Evolutionary conservation across 2,888 invertebrate genomes (phyloP).

Genomic region (Eupithecia exiguata): DNA sequence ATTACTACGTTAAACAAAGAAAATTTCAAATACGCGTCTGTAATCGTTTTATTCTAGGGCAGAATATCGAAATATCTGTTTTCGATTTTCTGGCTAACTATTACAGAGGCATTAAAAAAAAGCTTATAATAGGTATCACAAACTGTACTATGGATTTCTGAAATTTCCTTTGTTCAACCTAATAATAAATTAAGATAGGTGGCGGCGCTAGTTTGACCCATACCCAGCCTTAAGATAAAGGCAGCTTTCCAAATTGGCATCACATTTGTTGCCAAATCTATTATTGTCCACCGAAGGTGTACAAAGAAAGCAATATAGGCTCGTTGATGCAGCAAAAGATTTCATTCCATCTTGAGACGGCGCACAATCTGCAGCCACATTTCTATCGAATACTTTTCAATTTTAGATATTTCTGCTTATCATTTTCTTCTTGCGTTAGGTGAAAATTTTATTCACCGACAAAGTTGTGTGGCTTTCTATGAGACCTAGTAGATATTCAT

Average conservation of each 20-base stretch:
- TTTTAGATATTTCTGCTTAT: conserved; percentile 58
- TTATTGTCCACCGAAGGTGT: conserved; percentile 50
- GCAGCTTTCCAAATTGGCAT: conserved; percentile 14
- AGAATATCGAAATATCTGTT: no score
- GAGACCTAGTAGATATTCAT: background rate
- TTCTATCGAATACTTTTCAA: conserved; percentile 61
- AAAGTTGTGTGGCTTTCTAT: background rate
- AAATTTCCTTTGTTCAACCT: no score
- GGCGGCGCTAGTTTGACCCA: no score
- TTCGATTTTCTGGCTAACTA: no score
- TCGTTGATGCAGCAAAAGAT: conserved; percentile 55
- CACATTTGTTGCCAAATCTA: conserved; percentile 57
- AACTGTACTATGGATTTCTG: no score
- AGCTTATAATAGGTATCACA: no score
- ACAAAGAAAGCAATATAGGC: conserved; percentile 59
- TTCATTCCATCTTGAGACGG: conserved; percentile 51
- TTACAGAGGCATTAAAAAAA: no score
- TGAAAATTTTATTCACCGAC: conserved; percentile 1
- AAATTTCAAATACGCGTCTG: no score
- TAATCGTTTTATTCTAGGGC: no score
- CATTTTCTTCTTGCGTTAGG: conserved; percentile 48
- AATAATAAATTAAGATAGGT: no score
- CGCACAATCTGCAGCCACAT: conserved; percentile 58
- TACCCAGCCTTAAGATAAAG: no score
- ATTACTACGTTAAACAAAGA: no score